A percentile compares a stretch with the other conserved stretches of the same genome.
phyloP scores from a whole-genome alignment of 2,113 vertebrate genomes.

The Atractosteus spatula region DNA sequence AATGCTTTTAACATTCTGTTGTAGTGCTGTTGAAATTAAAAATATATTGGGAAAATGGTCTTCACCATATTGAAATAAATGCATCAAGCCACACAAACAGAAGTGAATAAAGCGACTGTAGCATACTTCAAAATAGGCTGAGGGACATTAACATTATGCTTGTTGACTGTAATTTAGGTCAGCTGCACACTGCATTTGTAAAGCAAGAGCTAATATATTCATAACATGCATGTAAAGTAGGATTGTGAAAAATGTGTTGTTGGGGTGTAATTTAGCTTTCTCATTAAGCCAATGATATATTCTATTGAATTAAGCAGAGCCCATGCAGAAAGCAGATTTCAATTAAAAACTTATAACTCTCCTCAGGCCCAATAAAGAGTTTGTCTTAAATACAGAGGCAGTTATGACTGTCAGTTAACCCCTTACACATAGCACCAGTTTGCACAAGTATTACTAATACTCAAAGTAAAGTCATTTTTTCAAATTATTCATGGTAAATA shows the following conservation, averaged over 20 bases:
- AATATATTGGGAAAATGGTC: too few species aligned
- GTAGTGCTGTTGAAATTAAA: too few species aligned
- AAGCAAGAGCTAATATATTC: conserved; percentile 31
- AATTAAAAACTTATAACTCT: conserved; percentile 21
- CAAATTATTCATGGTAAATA: conserved; percentile 1
- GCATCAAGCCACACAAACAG: too few species aligned
- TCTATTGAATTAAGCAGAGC: conserved; percentile 23
- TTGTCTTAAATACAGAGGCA: conserved; percentile 17
- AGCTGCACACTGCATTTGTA: background rate
- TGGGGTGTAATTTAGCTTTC: conserved; percentile 32
- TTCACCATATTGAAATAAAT: too few species aligned
- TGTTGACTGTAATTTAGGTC: too few species aligned
- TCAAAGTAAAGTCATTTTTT: conserved; percentile 15
- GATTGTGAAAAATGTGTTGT: conserved; percentile 18
- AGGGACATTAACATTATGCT: too few species aligned
- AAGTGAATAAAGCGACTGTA: too few species aligned
- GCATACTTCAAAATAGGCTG: too few species aligned
- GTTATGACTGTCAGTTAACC: conserved; percentile 30
- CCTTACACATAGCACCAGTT: background rate
- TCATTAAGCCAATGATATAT: conserved; percentile 34
- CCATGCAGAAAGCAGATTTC: conserved; percentile 29
- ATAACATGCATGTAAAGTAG: conserved; percentile 22
- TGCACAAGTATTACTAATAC: background rate
- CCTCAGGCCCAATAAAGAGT: conserved; percentile 10
- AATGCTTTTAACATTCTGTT: too few species aligned